Percentiles rank a stretch among this genome's conserved stretches.
These are phyloP conservation scores for Zonotrichia leucophrys DNA, from an alignment of 2,113 vertebrate species.

Conservation along the genomic window DNA sequence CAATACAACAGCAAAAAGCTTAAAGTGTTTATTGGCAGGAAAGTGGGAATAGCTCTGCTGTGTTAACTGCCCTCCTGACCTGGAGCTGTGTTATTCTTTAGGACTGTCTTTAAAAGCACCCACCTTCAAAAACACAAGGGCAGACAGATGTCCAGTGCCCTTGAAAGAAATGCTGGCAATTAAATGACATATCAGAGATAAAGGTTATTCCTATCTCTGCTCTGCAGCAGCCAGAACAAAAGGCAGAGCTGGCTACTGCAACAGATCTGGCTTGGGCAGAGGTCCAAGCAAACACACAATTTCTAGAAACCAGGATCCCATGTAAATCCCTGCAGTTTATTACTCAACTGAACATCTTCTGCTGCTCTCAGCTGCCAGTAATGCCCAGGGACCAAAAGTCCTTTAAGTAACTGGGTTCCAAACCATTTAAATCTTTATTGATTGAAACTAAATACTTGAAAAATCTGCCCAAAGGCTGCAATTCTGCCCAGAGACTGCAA, in stretches of 20 bases:
- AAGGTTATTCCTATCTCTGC: neutral
- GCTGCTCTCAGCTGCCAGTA: neutral
- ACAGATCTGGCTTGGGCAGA: neutral
- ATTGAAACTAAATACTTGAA: neutral
- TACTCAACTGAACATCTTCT: neutral
- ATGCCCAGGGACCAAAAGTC: neutral
- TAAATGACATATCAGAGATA: neutral
- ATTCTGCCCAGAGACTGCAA: neutral
- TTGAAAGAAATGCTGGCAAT: neutral
- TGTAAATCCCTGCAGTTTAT: neutral
- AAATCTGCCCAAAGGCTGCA: neutral
- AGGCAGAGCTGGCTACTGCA: neutral
- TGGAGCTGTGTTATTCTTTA: neutral
- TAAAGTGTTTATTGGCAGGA: neutral
- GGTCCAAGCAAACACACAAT: neutral
- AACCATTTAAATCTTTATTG: neutral
- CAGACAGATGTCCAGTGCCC: neutral
- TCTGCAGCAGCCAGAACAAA: constrained; percentile 26
- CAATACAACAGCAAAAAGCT: neutral
- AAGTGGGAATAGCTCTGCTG: neutral
- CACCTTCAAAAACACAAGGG: neutral
- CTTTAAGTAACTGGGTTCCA: neutral
- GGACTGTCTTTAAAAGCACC: neutral
- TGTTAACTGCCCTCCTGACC: neutral
- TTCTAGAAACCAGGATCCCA: constrained; percentile 6